Conservation (phyloP, 2,888 invertebrate species). For the Taphrorychus bicolor region DNA sequence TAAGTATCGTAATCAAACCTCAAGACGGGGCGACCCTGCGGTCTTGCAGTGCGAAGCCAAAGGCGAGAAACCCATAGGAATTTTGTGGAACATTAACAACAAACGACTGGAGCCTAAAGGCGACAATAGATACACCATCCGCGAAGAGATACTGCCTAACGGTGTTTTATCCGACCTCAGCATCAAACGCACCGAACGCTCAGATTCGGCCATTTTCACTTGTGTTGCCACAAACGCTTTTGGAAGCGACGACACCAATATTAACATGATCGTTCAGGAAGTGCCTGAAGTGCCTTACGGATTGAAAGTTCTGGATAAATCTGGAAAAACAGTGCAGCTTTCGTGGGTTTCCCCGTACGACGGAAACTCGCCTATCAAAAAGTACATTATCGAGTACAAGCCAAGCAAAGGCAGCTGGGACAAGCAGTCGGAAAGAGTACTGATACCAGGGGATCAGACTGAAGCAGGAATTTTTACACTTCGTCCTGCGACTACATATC, state of each 20-base stretch:
- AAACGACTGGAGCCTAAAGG: conserved; percentile 91
- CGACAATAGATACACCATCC: conserved; percentile 84
- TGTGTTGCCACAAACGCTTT: conserved; percentile 94
- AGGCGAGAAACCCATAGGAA: conserved; percentile 94
- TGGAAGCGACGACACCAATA: conserved; percentile 93
- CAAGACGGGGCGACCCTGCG: conserved; percentile 88
- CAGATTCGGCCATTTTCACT: conserved; percentile 88
- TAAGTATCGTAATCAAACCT: conserved; percentile 89
- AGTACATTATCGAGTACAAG: conserved; percentile 91
- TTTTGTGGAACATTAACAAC: conserved; percentile 94
- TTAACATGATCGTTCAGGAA: conserved; percentile 94
- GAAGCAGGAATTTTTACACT: conserved; percentile 90
- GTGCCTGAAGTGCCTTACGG: conserved; percentile 90
- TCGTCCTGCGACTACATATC: conserved; percentile 90
- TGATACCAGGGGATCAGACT: conserved; percentile 88
- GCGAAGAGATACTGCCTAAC: conserved; percentile 86
- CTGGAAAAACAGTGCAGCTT: conserved; percentile 87
- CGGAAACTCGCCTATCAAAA: conserved; percentile 88
- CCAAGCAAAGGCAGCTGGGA: conserved; percentile 84
- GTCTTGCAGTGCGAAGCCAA: conserved; percentile 92
- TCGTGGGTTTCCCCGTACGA: conserved; percentile 94
- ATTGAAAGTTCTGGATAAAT: conserved; percentile 87
- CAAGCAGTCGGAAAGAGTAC: conserved; percentile 83
- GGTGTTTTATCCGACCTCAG: conserved; percentile 89
- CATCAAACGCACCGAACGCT: conserved; percentile 87